Conservation (phyloP, 1,140 invertebrate species). For the Yoshiicerus persimilis region DNA sequence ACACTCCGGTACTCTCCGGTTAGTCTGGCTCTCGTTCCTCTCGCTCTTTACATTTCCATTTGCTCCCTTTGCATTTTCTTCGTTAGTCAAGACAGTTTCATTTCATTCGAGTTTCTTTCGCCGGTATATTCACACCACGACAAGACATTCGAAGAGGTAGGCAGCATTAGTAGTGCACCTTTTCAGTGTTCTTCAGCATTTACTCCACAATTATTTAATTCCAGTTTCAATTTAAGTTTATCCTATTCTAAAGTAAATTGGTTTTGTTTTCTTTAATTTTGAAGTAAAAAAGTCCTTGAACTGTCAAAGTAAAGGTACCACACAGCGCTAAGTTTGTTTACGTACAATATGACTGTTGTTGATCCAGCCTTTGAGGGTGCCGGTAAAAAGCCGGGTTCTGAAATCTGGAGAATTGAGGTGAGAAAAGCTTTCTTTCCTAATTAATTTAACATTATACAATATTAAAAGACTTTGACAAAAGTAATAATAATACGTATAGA, state of each 20-base stretch:
- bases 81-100: not conserved
- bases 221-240: too few species aligned
- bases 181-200: too few species aligned
- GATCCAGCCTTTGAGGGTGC: constrained; percentile 55
- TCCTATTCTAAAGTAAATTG: too few species aligned
- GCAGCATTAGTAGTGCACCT: not conserved
- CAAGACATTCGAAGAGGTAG: not conserved
- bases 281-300: not conserved
- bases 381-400: constrained; percentile 54
- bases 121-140: not conserved
- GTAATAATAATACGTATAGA: too few species aligned
- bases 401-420: constrained; percentile 59
- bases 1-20: not conserved
- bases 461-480: too few species aligned
- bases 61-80: not conserved
- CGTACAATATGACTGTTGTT: constrained; percentile 38
- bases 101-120: not conserved
- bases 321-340: not conserved
- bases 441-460: too few species aligned
- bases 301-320: not conserved
- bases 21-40: not conserved
- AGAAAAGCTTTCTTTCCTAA: not conserved
- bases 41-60: not conserved
- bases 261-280: too few species aligned
- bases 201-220: too few species aligned